Conservation (phyloP, 2,888 invertebrate species). For the Sericinus montela region DNA sequence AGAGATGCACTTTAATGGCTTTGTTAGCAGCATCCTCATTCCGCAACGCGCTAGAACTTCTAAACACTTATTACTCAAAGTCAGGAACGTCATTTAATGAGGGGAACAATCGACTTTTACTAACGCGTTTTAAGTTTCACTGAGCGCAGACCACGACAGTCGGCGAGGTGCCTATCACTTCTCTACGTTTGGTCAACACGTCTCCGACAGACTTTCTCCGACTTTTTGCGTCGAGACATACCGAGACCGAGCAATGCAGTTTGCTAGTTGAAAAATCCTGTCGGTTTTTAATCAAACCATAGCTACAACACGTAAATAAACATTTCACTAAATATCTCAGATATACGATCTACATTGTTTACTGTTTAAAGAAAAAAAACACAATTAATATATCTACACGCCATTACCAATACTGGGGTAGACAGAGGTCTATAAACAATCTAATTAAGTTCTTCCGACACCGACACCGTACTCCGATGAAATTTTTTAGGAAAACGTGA, state of each 20-base stretch:
- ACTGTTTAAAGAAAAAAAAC: no score
- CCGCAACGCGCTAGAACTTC: not conserved
- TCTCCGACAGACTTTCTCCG: conserved; percentile 42
- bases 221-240: conserved; percentile 20
- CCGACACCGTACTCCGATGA: no score
- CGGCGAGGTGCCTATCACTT: conserved; percentile 38
- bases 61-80: not conserved
- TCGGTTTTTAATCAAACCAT: no score
- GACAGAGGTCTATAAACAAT: no score
- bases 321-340: no score
- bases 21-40: not conserved
- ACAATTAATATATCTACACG: no score
- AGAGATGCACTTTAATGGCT: no score
- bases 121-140: conserved; percentile 36
- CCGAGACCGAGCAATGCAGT: conserved; percentile 12
- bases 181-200: conserved; percentile 40
- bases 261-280: not conserved
- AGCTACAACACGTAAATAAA: no score
- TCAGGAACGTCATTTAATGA: conserved; percentile 19
- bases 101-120: conserved; percentile 31
- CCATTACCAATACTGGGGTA: no score
- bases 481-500: no score
- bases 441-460: no score
- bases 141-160: conserved; percentile 25
- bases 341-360: no score